phyloP scores from a whole-genome alignment of 2,888 invertebrate species.

The Tricholauxania praeusta region DNA sequence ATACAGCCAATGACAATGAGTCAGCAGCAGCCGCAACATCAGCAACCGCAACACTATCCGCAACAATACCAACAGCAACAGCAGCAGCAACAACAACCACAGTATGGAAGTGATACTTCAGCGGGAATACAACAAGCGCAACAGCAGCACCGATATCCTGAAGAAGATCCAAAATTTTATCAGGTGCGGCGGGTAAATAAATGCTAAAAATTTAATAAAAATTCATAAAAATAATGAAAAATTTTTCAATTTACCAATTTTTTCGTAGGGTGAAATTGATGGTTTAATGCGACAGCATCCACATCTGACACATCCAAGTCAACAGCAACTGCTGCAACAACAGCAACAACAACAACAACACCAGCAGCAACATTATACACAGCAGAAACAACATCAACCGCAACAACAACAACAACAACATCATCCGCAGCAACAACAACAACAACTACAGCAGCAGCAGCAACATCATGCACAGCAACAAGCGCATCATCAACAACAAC shows the following conservation, averaged over 20 bases:
- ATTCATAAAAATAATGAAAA: neutral
- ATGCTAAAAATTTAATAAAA: neutral
- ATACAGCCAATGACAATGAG: conserved; percentile 67
- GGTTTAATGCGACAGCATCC: conserved; percentile 84
- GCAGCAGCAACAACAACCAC: conserved; percentile 67
- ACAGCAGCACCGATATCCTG: conserved; percentile 68
- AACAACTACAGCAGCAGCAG: conserved; percentile 55
- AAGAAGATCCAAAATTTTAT: conserved; percentile 76
- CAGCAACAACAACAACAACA: conserved; percentile 62
- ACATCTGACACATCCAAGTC: conserved; percentile 77
- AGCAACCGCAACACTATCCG: conserved; percentile 58
- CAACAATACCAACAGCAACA: conserved; percentile 61
- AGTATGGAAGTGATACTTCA: neutral
- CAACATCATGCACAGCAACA: conserved; percentile 45
- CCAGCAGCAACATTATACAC: conserved; percentile 71
- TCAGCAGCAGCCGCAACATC: conserved; percentile 53
- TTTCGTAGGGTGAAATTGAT: conserved; percentile 77
- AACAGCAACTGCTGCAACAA: conserved; percentile 67
- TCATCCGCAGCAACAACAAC: conserved; percentile 39
- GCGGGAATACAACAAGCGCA: conserved; percentile 2
- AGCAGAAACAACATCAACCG: conserved; percentile 75
- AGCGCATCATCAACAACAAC: conserved; percentile 49
- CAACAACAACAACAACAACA: conserved; percentile 71
- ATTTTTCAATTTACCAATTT: conserved; percentile 3
- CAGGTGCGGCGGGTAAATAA: conserved; percentile 58